A percentile compares a stretch with the other conserved stretches of the same genome.
Evolutionary conservation across 2,797 vertebrate genomes (phyloP).

Genomic region (Saxicola maurus): DNA sequence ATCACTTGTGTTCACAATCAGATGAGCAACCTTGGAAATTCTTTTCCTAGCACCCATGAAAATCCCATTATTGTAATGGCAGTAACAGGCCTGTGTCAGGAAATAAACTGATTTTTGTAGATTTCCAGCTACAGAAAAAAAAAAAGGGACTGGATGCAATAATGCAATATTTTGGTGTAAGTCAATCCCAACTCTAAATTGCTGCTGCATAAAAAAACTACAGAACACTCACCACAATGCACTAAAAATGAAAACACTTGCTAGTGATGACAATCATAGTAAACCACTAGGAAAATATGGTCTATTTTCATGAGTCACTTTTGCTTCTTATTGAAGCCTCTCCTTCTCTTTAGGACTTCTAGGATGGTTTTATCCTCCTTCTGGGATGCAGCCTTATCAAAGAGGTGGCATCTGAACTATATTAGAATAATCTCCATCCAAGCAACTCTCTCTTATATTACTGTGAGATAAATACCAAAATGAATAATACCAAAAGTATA

Average conservation of each 20-base stretch:
- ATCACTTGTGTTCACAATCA: not conserved
- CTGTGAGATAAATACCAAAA: not conserved
- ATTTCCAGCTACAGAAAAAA: not conserved
- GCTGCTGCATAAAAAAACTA: not conserved
- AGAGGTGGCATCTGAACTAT: not conserved
- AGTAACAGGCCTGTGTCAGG: not conserved
- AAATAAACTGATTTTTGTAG: not conserved
- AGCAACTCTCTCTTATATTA: not conserved
- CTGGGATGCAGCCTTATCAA: not conserved
- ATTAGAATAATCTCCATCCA: not conserved
- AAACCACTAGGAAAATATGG: not conserved
- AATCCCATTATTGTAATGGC: not conserved
- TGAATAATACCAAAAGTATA: not conserved
- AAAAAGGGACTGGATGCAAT: not conserved
- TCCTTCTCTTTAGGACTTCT: not conserved
- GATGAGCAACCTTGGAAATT: not conserved
- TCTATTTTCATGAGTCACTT: not conserved
- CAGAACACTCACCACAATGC: not conserved
- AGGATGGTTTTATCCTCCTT: not conserved
- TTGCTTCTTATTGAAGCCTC: not conserved
- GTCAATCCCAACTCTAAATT: not conserved
- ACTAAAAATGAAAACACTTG: conserved; percentile 15
- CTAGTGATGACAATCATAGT: not conserved
- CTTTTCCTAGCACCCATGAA: not conserved
- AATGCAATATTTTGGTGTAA: not conserved